phyloP scores from a whole-genome alignment of 2,113 vertebrate genomes.

The Drymodes brunneopygia region DNA sequence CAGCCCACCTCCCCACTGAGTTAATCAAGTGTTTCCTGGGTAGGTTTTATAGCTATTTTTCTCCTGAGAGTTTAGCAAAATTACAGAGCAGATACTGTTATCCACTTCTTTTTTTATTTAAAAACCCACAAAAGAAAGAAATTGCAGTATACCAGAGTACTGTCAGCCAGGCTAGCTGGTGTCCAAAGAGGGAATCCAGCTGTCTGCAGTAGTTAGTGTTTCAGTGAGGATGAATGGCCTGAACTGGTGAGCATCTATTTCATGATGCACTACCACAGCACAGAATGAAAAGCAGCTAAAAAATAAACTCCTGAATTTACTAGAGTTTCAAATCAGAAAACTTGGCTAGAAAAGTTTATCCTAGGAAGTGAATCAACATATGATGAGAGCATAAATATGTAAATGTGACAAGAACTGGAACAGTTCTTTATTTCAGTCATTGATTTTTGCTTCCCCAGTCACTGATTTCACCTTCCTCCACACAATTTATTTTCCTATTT shows the following conservation, averaged over 20 bases:
- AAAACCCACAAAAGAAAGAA: background rate
- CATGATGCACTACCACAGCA: background rate
- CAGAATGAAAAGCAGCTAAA: background rate
- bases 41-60: background rate
- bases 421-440: background rate
- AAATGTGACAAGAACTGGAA: background rate
- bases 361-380: background rate
- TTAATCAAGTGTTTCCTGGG: background rate
- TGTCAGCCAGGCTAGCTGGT: background rate
- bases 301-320: background rate
- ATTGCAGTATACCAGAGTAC: background rate
- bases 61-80: background rate
- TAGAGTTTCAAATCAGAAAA: background rate
- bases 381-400: background rate
- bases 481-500: background rate
- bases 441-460: background rate
- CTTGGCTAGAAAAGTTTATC: background rate
- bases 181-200: background rate
- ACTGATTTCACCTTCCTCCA: background rate
- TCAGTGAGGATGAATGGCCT: background rate
- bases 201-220: accelerated
- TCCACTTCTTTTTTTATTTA: background rate
- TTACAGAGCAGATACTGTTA: background rate
- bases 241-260: background rate
- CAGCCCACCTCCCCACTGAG: background rate